Evolutionary conservation across 1,140 invertebrate species (phyloP), one percentile per base, ranked within the genome.

Genomic region (Megathymus violae): DNA sequence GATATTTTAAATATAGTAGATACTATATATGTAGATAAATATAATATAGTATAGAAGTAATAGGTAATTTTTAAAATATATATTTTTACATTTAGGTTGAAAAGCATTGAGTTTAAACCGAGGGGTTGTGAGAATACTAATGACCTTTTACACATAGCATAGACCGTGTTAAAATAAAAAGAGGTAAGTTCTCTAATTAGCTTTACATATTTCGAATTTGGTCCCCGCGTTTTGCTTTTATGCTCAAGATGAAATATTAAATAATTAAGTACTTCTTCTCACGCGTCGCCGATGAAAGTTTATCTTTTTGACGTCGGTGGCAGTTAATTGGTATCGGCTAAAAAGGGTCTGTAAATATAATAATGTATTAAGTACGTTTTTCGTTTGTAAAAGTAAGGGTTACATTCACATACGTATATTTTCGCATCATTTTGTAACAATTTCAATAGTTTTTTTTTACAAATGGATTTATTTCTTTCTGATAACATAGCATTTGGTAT

Each of bases 111-210:
- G 4, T 19, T 5, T 54, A 14, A 38, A 14, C 17, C 56, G 50
- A 50, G 46, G 67, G 67, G 66, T 50, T 64, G 44, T 59, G 36
- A 63, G 74, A 69, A 64, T 73, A 63, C 65, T 73, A 73, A 76
- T 76, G 73, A 73, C 19, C 36, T 54, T 54, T n/a, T 54, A 54
- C 50, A 54, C 50, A 41, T 19, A 54, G 17, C 27, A 31, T 31
- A 25, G 50, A 41, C n/a, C 36, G 38, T 9, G 50, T 54, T 41
- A 54, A 54, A 54, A 54, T 54, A 54, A 40, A 54, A 54, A 54
- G 19, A 54, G 50, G 36, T 54, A 36, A 54, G 19, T 52, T 52
- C 50, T 54, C 50, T 54, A 54, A 54, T 54, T 54, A 54, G 50
- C 50, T 54, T 41, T 54, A 41, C 50, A 54, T 54, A 54, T 54